Evolutionary conservation across 2,797 vertebrate genomes (phyloP), one percentile per base, ranked within the genome.

Genomic region (Cetoscarus ocellatus): DNA sequence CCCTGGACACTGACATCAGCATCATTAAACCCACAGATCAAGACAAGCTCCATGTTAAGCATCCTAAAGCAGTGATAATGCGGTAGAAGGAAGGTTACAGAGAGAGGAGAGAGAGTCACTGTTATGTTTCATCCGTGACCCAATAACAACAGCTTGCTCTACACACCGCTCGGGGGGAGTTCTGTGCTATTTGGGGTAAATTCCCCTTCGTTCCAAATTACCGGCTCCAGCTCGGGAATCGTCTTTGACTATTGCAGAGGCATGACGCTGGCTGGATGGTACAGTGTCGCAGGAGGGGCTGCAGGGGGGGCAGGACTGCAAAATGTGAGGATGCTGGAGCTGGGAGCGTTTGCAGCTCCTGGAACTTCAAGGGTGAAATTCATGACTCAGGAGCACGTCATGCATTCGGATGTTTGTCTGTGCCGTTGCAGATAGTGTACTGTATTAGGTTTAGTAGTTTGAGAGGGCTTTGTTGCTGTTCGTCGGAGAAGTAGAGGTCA

Each of bases 151-250:
- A 81, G 86, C 88, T 88, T 86, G 79, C 77, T 72, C 79, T 85
- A 34, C 68, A 42, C 65, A 85, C 34, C 82, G 82, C 87, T 83
- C 60, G 0, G 81, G 86, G 85, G 83, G 71, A 77, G 63, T 86
- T 88, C 77, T 88, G 91, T 91, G 85, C 90, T 88, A 91, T 90
- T 92, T 92, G 87, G 86, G 87, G 87, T 87, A 88, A 90, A 88
- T 84, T 88, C 84, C 86, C 38, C 83, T 88, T 91, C 87, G 19
- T 87, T 87, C 81, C 73, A 87, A 86, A 91, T 92, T 88, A 89
- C 79, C 75, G 70, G 42, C 77, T 67, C 51, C 53, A 81, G 71
- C 79, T 84, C 65, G 51, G 79, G 68, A 88, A 88, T 84, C 64
- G 45, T 80, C 76, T 86, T 58, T 83, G 88, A 90, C 88, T 86